Conservation (phyloP, 2,797 vertebrate species). For the Aulostomus chinensis region DNA sequence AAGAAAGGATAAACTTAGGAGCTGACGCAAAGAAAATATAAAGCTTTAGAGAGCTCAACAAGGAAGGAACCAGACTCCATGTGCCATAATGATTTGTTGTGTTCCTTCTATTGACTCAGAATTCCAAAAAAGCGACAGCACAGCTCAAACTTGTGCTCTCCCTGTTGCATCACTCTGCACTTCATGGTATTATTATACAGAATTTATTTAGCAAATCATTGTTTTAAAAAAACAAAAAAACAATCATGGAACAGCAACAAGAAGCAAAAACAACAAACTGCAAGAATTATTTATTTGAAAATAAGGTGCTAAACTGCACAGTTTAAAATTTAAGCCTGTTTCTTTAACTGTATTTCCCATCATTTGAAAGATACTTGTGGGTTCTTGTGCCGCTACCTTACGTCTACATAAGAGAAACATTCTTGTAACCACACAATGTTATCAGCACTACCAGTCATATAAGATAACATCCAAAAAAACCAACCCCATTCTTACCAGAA, state of each 20-base stretch:
- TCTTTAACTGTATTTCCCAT: no score
- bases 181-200: no score
- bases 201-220: background rate
- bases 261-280: background rate
- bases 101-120: slow-evolving; percentile 13
- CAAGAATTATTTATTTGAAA: background rate
- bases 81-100: slow-evolving; percentile 23
- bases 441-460: background rate
- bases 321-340: no score
- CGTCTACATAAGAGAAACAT: background rate
- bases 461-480: slow-evolving; percentile 8
- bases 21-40: no score
- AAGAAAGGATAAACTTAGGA: no score
- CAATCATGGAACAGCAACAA: no score
- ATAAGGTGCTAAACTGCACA: background rate
- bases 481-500: background rate
- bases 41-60: no score
- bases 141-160: background rate
- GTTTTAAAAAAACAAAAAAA: no score
- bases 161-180: background rate
- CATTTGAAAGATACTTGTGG: no score
- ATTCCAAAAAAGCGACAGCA: background rate
- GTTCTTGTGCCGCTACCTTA: no score
- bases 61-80: no score
- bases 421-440: background rate